These are phyloP conservation scores for Leptinotarsa juncta DNA, from an alignment of 2,888 invertebrate species.

Conservation along the genomic window DNA sequence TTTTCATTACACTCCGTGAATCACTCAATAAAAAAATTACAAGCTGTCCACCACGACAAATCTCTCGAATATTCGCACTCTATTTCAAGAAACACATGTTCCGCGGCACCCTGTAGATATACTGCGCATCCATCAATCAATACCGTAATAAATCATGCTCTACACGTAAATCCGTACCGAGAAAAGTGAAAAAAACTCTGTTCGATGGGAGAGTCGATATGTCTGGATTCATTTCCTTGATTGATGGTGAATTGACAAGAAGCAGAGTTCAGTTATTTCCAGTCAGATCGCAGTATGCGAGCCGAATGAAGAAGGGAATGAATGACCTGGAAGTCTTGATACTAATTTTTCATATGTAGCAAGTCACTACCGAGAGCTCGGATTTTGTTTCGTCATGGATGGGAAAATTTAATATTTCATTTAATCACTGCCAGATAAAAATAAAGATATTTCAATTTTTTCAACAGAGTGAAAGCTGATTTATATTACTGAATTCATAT, in stretches of 20 bases:
- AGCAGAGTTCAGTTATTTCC: conserved; percentile 51
- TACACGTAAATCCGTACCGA: conserved; percentile 47
- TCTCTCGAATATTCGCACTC: neutral
- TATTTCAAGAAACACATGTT: conserved; percentile 9
- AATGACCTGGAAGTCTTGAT: neutral
- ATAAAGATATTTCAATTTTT: no score
- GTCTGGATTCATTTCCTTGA: conserved; percentile 58
- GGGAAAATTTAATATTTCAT: neutral
- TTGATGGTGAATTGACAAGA: conserved; percentile 58
- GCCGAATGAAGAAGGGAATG: neutral
- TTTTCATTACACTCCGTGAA: no score
- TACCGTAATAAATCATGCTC: conserved; percentile 50
- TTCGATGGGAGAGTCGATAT: conserved; percentile 53
- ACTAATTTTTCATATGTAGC: neutral
- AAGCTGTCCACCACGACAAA: neutral
- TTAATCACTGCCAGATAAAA: no score
- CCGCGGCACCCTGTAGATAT: conserved; percentile 24
- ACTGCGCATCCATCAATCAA: conserved; percentile 50
- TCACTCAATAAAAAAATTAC: no score
- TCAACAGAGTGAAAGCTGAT: no score
- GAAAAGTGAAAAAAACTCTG: conserved; percentile 43
- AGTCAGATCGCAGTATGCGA: conserved; percentile 17
- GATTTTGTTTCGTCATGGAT: neutral
- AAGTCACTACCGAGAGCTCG: neutral
- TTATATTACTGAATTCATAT: no score